These are phyloP conservation scores for Heteractis magnifica DNA, from an alignment of 92 coral and sea anemone genomes.

Conservation along the genomic window DNA sequence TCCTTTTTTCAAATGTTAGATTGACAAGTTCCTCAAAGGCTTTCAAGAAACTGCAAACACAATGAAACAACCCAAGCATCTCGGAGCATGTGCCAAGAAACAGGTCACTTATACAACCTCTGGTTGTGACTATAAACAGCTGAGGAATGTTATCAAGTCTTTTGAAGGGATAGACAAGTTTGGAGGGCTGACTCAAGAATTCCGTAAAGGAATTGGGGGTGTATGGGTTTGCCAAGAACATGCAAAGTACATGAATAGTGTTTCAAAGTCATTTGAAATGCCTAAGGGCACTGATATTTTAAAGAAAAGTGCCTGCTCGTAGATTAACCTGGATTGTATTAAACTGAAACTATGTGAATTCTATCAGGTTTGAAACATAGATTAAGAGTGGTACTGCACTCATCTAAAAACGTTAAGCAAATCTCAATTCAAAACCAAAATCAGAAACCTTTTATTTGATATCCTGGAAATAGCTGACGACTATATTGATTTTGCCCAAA, in stretches of 20 bases:
- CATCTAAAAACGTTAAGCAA: too few species aligned
- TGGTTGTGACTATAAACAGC: constrained; percentile 46
- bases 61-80: constrained; percentile 54
- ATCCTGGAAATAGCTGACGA: too few species aligned
- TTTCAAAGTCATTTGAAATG: not conserved
- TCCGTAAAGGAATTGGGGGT: constrained; percentile 54
- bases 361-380: too few species aligned
- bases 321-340: not conserved
- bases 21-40: constrained; percentile 57
- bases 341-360: too few species aligned
- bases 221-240: constrained; percentile 73
- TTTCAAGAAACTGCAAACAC: constrained; percentile 42
- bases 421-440: too few species aligned
- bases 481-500: too few species aligned
- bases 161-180: constrained; percentile 47
- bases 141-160: constrained; percentile 33
- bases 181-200: constrained; percentile 67
- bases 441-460: too few species aligned
- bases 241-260: constrained; percentile 20
- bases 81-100: constrained; percentile 30
- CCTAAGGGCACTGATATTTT: not conserved
- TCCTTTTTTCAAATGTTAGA: constrained; percentile 23
- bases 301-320: not conserved
- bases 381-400: too few species aligned
- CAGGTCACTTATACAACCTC: constrained; percentile 43